Conservation (phyloP, 2,113 vertebrate species). For the Caranx melampygus region DNA sequence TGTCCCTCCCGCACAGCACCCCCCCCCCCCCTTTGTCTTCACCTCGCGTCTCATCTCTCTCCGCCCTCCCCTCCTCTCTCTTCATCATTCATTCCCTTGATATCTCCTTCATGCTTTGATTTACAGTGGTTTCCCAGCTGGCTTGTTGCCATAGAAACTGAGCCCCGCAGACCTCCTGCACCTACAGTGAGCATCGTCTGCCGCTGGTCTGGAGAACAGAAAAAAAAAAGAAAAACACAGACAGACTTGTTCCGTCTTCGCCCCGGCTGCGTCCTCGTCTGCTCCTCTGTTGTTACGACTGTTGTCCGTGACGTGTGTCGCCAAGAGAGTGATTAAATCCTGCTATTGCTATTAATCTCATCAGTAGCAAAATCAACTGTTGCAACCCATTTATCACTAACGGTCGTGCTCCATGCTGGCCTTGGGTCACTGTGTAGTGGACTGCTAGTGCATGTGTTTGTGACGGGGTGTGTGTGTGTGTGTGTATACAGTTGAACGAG, state of each 20-base stretch:
- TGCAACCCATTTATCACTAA: conserved; percentile 4
- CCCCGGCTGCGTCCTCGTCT: conserved; percentile 1
- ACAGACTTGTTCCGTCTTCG: conserved; percentile 35
- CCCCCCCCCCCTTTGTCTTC: conserved; percentile 45
- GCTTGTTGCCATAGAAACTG: conserved; percentile 84
- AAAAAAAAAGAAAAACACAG: not conserved
- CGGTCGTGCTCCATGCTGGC: not conserved
- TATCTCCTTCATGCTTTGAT: conserved; percentile 80
- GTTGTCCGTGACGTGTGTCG: conserved; percentile 9
- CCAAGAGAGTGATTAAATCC: conserved; percentile 15
- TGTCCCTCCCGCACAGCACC: not conserved
- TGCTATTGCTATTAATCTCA: not conserved
- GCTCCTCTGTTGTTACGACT: conserved; percentile 5
- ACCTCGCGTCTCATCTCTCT: conserved; percentile 42
- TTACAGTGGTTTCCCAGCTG: conserved; percentile 76
- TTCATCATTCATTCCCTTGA: conserved; percentile 74
- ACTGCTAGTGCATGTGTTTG: conserved; percentile 9
- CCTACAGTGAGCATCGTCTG: conserved; percentile 55
- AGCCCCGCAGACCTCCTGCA: conserved; percentile 67
- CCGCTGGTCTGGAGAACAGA: conserved; percentile 62
- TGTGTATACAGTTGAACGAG: conserved; percentile 86
- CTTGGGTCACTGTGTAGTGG: conserved; percentile 1
- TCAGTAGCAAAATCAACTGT: conserved; percentile 5
- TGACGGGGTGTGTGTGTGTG: conserved; percentile 15
- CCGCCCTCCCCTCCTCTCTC: conserved; percentile 44